Conservation (phyloP, 2,888 invertebrate species). For the Exephanes ischioxanthus region DNA sequence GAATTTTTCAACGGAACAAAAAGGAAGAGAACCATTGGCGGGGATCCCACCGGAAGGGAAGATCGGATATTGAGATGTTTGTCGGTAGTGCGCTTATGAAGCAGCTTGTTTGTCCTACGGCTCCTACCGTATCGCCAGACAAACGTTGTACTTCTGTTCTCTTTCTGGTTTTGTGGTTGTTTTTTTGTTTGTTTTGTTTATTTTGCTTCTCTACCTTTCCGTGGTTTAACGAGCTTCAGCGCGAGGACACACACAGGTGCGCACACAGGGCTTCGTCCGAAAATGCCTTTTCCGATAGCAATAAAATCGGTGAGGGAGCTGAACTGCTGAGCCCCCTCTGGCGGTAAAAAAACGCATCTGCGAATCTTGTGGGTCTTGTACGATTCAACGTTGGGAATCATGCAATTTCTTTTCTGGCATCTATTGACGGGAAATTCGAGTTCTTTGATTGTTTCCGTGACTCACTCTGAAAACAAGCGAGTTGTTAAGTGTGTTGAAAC, state of each 20-base stretch:
- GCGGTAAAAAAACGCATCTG: neutral
- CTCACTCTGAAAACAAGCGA: neutral
- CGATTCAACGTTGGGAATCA: constrained; percentile 46
- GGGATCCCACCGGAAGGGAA: neutral
- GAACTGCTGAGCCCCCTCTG: neutral
- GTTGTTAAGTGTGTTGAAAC: too few relatives aligned
- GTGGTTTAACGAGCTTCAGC: constrained; percentile 7
- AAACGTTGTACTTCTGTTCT: neutral
- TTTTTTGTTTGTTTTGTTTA: neutral
- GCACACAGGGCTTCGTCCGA: neutral
- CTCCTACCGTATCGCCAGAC: neutral
- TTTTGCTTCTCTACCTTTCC: neutral
- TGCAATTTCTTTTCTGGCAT: constrained; percentile 39
- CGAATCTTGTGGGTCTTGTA: neutral
- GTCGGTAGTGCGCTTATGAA: neutral
- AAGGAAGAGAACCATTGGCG: neutral
- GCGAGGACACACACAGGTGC: constrained; percentile 4
- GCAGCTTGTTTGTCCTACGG: neutral
- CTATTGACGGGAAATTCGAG: constrained; percentile 39
- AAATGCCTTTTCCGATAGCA: constrained; percentile 54
- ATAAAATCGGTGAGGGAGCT: constrained; percentile 38
- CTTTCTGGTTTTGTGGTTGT: neutral
- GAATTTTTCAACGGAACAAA: neutral
- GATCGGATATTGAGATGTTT: neutral
- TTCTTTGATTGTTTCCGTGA: constrained; percentile 53